phyloP scores from a whole-genome alignment of 2,113 vertebrate species.

The Bombycilla garrulus region DNA sequence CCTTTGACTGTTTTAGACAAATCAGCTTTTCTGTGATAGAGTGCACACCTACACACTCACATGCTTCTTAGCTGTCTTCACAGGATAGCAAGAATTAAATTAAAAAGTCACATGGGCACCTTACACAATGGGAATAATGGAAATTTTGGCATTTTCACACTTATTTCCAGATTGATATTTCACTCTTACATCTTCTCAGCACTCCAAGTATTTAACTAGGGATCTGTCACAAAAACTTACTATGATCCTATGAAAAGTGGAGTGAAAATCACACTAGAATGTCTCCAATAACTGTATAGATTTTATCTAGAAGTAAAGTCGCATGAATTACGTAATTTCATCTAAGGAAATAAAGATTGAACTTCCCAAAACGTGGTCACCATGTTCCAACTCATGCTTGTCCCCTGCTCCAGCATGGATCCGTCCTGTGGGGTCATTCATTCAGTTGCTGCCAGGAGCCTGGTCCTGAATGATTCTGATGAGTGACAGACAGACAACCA shows the following conservation, averaged over 20 bases:
- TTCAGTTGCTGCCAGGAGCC: neutral
- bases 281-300: neutral
- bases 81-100: constrained; percentile 17
- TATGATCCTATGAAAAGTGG: neutral
- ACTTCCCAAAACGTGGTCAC: neutral
- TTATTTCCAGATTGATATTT: neutral
- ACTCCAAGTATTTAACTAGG: neutral
- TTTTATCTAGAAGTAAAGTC: neutral
- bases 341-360: neutral
- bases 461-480: neutral
- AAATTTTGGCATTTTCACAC: neutral
- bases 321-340: neutral
- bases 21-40: constrained; percentile 2
- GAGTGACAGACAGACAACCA: neutral
- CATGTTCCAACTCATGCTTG: neutral
- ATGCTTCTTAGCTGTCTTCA: neutral
- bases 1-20: neutral
- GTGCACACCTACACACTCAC: neutral
- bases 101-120: neutral
- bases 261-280: neutral
- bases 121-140: neutral
- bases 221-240: neutral
- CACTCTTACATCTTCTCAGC: neutral
- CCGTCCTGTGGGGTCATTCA: fast-evolving
- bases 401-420: neutral